phyloP scores from a whole-genome alignment of 2,113 vertebrate species.

The Megalops atlanticus region DNA sequence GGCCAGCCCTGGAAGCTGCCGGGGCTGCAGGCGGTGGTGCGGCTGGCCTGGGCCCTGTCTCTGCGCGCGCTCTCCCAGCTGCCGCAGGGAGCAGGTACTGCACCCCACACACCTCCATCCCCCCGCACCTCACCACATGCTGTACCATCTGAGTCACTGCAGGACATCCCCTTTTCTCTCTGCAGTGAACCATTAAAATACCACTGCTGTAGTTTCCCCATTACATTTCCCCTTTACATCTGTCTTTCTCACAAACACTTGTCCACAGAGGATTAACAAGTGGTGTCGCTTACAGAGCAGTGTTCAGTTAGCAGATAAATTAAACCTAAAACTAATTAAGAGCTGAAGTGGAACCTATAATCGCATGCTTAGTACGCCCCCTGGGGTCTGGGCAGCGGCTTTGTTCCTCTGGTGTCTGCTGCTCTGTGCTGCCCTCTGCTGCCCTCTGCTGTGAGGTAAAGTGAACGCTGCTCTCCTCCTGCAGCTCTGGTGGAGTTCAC shows the following conservation, averaged over 20 bases:
- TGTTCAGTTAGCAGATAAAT: neutral
- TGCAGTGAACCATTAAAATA: no score
- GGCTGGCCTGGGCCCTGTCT: constrained; percentile 89
- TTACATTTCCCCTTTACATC: no score
- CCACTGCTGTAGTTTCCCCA: no score
- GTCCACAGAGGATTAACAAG: neutral
- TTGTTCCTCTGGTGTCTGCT: no score
- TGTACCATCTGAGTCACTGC: neutral
- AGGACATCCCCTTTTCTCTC: no score
- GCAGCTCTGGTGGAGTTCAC: constrained; percentile 92
- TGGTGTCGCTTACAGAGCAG: neutral
- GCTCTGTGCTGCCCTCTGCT: neutral
- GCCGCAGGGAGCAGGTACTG: constrained; percentile 86
- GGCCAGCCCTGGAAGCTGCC: constrained; percentile 87
- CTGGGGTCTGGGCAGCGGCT: no score
- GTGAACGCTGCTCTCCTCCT: neutral
- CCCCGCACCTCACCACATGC: neutral
- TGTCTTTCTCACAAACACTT: no score
- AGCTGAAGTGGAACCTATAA: neutral
- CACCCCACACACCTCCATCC: neutral
- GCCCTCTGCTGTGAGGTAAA: neutral
- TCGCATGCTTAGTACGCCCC: neutral
- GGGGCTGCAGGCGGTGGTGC: constrained; percentile 88
- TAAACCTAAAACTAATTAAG: no score
- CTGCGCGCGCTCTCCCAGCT: constrained; percentile 90